phyloP scores from a whole-genome alignment of 2,113 vertebrate genomes.

The Benitochromis conjunctus region DNA sequence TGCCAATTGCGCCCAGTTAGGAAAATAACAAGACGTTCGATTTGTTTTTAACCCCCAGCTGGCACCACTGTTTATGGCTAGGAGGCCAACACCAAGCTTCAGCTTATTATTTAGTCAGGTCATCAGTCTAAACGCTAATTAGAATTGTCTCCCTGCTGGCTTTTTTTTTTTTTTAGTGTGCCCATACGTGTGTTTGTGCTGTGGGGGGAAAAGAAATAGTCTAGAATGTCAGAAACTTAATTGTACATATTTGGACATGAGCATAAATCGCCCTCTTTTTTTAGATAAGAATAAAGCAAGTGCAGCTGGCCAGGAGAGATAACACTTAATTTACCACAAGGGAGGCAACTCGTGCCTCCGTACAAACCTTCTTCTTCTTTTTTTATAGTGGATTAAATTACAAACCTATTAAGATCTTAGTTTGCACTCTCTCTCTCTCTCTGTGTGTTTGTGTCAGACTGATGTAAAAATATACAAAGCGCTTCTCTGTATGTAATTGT shows the following conservation, averaged over 20 bases:
- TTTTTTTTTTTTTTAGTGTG: not conserved
- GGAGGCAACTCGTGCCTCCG: not conserved
- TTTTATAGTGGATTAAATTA: not conserved
- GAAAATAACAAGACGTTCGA: constrained; percentile 44
- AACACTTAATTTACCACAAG: constrained; percentile 8
- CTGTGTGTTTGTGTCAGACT: not conserved
- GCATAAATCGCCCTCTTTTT: constrained; percentile 18
- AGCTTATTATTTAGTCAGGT: constrained; percentile 49
- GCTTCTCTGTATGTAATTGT: not conserved
- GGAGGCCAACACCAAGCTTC: constrained; percentile 9
- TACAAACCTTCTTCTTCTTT: not conserved
- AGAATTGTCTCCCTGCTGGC: constrained; percentile 23
- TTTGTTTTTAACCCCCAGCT: constrained; percentile 55
- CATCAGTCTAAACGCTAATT: constrained; percentile 46
- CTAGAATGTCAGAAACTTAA: not conserved
- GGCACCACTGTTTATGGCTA: constrained; percentile 17
- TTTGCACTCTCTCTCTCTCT: not conserved
- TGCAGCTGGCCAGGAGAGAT: constrained; percentile 36
- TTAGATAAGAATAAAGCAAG: not conserved
- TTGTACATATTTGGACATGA: constrained; percentile 21
- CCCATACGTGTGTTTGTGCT: not conserved
- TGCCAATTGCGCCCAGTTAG: constrained; percentile 27
- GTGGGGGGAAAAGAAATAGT: not conserved
- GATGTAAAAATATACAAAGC: not conserved
- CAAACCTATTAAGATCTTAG: not conserved